Evolutionary conservation across 2,797 vertebrate genomes (phyloP), one percentile per base, ranked within the genome.

Genomic region (Trematomus bernacchii): DNA sequence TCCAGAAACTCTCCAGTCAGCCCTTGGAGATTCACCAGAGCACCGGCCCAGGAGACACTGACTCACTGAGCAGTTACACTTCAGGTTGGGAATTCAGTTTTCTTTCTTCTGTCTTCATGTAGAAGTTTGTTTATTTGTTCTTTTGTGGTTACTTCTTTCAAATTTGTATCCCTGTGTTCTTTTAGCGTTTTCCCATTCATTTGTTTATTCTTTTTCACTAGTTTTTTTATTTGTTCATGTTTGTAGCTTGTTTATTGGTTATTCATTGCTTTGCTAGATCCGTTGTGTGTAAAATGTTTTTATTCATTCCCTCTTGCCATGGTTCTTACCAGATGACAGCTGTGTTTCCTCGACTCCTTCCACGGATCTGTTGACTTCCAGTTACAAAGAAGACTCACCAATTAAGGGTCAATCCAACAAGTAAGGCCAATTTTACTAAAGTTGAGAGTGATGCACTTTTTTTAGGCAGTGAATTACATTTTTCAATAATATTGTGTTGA

Each of bases 11-110:
- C 62, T 95, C 95, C 1, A 93, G 93, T 76, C 91, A 82, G 19
- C 92, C 94, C 0, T n/a, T 91, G 13, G 92, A 87, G 59, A 95
- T 93, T 40, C 90, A 61, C 30, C 72, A 77, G 6, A 57, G 72
- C 47, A 48, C 40, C 0, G 61, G 78, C 18, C 71, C 82, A 6
- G 81, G 91, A 79, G 87, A 94, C 30, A 92, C 93, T 0, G 95
- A 96, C 94, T 92, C 92, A 33, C 79, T 91, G 51, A 96, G 96
- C 80, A 94, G 93, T 74, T 94, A 90, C 67, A 87, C 90, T 2
- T 94, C 93, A 79, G 93, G 93, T 89, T 60, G 57, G 48, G 60
- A 21, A 67, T 42, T 33, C 15, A 40, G 7, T 40, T 70, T 16
- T 40, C 2, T 23, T 70, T 2, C 2, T 13, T n/a, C 40, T 46